Percentiles rank a stretch among this genome's conserved stretches.
Evolutionary conservation across 2,888 invertebrate genomes (phyloP).

Genomic region (Tenthredo livida): DNA sequence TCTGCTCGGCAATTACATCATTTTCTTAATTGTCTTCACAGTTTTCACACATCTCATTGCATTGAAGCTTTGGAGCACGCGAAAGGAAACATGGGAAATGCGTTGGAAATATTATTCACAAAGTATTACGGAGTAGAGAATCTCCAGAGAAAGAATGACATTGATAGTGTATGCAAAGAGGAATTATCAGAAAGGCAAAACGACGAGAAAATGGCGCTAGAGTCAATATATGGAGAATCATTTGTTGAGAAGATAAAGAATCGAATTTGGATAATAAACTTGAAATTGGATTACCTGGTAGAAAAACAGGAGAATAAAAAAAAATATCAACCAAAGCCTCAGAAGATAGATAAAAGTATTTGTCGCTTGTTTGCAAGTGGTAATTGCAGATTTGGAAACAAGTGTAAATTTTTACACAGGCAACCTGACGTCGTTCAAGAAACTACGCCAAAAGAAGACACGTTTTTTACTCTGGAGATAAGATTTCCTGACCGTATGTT

Average conservation of each 20-base stretch:
- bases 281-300: slow-evolving; percentile 85
- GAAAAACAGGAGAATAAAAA: slow-evolving; percentile 79
- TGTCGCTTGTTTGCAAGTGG: slow-evolving; percentile 83
- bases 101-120: slow-evolving; percentile 85
- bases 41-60: slow-evolving; percentile 88
- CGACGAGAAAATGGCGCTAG: slow-evolving; percentile 87
- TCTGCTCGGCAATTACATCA: background rate
- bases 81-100: slow-evolving; percentile 85
- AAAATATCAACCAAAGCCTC: slow-evolving; percentile 70
- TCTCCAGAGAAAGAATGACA: slow-evolving; percentile 74
- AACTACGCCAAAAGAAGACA: slow-evolving; percentile 70
- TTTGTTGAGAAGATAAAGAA: slow-evolving; percentile 86
- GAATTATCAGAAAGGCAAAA: slow-evolving; percentile 84
- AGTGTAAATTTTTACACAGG: slow-evolving; percentile 88
- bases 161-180: slow-evolving; percentile 76
- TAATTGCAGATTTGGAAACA: slow-evolving; percentile 86
- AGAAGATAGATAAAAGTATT: slow-evolving; percentile 82
- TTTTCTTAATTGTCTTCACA: slow-evolving; percentile 76
- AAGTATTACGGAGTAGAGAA: slow-evolving; percentile 84
- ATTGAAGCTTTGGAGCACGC: slow-evolving; percentile 86
- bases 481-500: slow-evolving; percentile 83
- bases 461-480: slow-evolving; percentile 85
- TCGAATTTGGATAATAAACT: slow-evolving; percentile 85
- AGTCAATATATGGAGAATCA: slow-evolving; percentile 87
- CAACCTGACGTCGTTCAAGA: slow-evolving; percentile 76